A percentile compares a stretch with the other conserved stretches of the same genome.
Conservation (phyloP, 64 coral and sea anemone species). For the Porites australiensis region DNA sequence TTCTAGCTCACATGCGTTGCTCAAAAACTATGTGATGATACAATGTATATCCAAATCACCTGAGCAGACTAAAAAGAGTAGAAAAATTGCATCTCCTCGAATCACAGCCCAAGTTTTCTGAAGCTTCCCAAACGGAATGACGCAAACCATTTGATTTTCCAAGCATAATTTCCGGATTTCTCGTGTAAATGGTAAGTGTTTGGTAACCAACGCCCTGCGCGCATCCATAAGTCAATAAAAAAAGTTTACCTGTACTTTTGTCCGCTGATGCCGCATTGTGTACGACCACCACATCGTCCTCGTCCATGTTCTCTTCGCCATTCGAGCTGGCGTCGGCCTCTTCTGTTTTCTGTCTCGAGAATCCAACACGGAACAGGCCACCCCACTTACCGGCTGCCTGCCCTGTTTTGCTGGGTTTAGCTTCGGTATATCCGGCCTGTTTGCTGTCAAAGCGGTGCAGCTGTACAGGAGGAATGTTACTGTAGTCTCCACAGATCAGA, state of each 20-base stretch:
- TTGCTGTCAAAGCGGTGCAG: slow-evolving; percentile 83
- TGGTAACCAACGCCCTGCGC: too few species aligned
- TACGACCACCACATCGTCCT: slow-evolving; percentile 66
- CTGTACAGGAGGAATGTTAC: slow-evolving; percentile 72
- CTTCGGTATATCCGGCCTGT: slow-evolving; percentile 64
- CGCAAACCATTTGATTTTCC: too few species aligned
- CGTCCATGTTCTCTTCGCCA: slow-evolving; percentile 38
- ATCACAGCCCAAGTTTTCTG: too few species aligned
- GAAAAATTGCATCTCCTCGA: too few species aligned
- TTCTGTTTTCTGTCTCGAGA: slow-evolving; percentile 34
- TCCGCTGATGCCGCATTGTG: slow-evolving; percentile 16
- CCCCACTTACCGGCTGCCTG: background rate
- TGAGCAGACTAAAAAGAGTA: too few species aligned
- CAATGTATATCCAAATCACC: too few species aligned
- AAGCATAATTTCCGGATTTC: too few species aligned
- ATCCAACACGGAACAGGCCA: slow-evolving; percentile 37
- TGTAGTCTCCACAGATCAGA: slow-evolving; percentile 84
- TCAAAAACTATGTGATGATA: too few species aligned
- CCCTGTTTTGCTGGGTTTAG: slow-evolving; percentile 54
- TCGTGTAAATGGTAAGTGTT: too few species aligned
- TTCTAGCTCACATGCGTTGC: too few species aligned
- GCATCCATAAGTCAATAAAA: too few species aligned
- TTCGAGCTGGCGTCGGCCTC: slow-evolving; percentile 47
- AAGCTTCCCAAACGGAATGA: too few species aligned
- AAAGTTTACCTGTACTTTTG: background rate